Evolutionary conservation across 1,140 invertebrate species (phyloP).

Genomic region (Galleria mellonella): DNA sequence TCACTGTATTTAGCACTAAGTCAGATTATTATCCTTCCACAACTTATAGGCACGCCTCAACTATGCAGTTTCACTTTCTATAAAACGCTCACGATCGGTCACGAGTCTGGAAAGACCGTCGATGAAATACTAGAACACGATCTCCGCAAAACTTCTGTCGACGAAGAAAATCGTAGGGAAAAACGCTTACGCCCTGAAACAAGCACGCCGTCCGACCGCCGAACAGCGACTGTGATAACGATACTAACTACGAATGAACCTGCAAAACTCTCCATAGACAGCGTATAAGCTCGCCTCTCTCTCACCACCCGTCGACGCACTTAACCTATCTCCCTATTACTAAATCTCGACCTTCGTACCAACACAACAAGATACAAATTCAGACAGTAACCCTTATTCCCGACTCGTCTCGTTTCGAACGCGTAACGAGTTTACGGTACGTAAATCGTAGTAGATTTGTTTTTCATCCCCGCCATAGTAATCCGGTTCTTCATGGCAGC

Average conservation of each 20-base stretch:
- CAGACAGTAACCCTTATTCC: conserved; percentile 16
- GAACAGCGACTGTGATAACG: conserved; percentile 69
- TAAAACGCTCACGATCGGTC: conserved; percentile 38
- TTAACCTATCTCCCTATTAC: conserved; percentile 18
- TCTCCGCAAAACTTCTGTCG: conserved; percentile 57
- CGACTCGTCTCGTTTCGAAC: conserved; percentile 48
- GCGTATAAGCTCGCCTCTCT: conserved; percentile 60
- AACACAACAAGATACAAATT: conserved; percentile 33
- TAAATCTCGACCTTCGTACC: conserved; percentile 30
- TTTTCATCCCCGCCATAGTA: conserved; percentile 54
- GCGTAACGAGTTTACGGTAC: conserved; percentile 67
- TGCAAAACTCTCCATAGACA: conserved; percentile 52
- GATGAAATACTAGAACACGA: conserved; percentile 32
- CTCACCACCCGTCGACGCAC: conserved; percentile 40
- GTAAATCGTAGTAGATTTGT: conserved; percentile 71
- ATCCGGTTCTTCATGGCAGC: conserved; percentile 49
- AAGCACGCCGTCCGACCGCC: conserved; percentile 52
- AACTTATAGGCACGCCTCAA: conserved; percentile 46
- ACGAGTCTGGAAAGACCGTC: conserved; percentile 37
- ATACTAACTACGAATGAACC: conserved; percentile 62
- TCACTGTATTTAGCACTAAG: conserved; percentile 32
- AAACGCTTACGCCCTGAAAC: conserved; percentile 19
- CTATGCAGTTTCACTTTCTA: conserved; percentile 52
- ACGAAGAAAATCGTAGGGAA: conserved; percentile 17
- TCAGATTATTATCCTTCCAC: conserved; percentile 43